Conservation (phyloP, 2,797 vertebrate genomes). For the Gila robusta region DNA sequence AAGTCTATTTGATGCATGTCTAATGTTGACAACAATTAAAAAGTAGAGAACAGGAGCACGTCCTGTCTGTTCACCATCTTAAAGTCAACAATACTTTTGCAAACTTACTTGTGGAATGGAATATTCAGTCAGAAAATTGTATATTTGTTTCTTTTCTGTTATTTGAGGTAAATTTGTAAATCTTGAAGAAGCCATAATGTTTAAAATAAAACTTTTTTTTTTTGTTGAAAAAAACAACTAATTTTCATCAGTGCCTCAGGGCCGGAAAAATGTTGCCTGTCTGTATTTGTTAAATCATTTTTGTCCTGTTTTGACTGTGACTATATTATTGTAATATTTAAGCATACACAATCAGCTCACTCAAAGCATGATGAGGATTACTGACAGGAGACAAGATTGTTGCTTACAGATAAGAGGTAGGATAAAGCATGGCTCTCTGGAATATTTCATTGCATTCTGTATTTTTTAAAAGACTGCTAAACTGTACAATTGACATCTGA, state of each 20-base stretch:
- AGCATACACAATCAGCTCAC: background rate
- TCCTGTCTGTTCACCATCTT: background rate
- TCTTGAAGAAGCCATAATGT: background rate
- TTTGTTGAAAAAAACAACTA: background rate
- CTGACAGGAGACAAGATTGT: background rate
- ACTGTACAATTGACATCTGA: background rate
- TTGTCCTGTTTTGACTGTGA: background rate
- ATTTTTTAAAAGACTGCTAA: background rate
- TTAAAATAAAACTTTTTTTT: background rate
- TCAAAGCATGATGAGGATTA: background rate
- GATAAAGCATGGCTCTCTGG: background rate
- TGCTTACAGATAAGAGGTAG: constrained; percentile 1
- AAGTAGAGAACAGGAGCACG: background rate
- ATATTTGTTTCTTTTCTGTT: background rate
- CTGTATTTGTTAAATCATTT: background rate
- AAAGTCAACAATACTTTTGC: background rate
- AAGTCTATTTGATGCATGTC: background rate
- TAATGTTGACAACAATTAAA: background rate
- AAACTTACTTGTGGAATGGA: background rate
- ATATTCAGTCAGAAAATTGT: background rate
- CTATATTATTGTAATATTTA: background rate
- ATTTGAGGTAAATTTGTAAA: background rate
- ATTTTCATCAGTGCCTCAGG: background rate
- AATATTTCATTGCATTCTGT: background rate
- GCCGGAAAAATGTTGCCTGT: background rate